These are phyloP conservation scores for Vulpes lagopus DNA, from an alignment of 2,113 vertebrate genomes.

Conservation along the genomic window DNA sequence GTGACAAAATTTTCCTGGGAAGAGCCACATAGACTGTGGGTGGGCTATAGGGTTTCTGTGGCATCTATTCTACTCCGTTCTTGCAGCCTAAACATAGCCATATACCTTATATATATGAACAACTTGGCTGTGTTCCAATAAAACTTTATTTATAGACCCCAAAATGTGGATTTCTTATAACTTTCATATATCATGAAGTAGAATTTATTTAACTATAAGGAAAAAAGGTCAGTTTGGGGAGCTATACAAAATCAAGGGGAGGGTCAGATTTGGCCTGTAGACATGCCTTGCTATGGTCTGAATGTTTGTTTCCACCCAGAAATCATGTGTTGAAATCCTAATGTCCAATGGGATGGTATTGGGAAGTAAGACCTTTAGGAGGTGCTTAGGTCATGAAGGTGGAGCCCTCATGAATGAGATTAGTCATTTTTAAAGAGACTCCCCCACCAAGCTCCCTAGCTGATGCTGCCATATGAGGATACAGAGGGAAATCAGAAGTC, in stretches of 20 bases:
- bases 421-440: neutral
- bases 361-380: neutral
- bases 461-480: neutral
- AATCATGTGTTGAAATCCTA: neutral
- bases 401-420: neutral
- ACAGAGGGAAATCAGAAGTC: neutral
- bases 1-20: neutral
- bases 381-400: neutral
- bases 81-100: neutral
- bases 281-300: neutral
- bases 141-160: neutral
- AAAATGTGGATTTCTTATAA: neutral
- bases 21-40: neutral
- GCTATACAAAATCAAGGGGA: neutral
- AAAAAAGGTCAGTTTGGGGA: neutral
- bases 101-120: neutral
- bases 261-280: neutral
- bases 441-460: neutral
- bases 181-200: neutral
- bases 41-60: neutral
- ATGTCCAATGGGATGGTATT: neutral
- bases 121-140: neutral
- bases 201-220: neutral
- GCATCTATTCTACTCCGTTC: neutral
- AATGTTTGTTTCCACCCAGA: neutral